Evolutionary conservation across 2,888 invertebrate genomes (phyloP).

Genomic region (Lacanobia wlatinum): DNA sequence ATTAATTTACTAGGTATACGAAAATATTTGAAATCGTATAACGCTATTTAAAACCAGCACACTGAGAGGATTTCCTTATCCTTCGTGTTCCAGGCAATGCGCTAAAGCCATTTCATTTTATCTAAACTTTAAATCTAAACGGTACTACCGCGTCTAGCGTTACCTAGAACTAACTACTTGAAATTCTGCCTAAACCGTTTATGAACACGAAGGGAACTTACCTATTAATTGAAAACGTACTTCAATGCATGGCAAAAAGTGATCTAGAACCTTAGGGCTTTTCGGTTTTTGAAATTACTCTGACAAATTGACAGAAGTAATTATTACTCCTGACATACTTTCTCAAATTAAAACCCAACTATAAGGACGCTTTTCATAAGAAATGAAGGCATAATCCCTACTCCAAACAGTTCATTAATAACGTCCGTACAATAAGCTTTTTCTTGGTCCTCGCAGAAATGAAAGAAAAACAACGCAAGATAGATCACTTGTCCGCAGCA

Average conservation of each 20-base stretch:
- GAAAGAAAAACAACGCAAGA: slow-evolving; percentile 65
- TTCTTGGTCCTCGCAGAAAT: slow-evolving; percentile 53
- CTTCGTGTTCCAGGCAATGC: slow-evolving; percentile 25
- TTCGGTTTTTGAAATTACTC: slow-evolving; percentile 6
- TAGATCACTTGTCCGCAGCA: slow-evolving; percentile 58
- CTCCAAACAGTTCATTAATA: slow-evolving; percentile 62
- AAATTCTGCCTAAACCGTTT: slow-evolving; percentile 43
- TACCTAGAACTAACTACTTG: slow-evolving; percentile 28
- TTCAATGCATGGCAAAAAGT: slow-evolving; percentile 8
- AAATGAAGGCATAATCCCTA: slow-evolving; percentile 41
- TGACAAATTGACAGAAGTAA: background rate
- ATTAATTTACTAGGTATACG: no score
- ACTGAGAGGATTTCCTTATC: slow-evolving; percentile 18
- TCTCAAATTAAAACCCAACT: slow-evolving; percentile 15
- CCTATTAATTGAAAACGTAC: slow-evolving; percentile 20
- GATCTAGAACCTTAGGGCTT: background rate
- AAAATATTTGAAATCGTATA: slow-evolving; percentile 1
- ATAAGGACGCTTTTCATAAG: slow-evolving; percentile 27
- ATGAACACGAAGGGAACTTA: slow-evolving; percentile 33
- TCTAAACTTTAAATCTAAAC: slow-evolving; percentile 53
- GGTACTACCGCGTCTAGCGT: slow-evolving; percentile 25
- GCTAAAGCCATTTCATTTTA: slow-evolving; percentile 44
- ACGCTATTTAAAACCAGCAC: background rate
- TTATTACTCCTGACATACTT: background rate
- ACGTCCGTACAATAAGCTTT: slow-evolving; percentile 56